Percentiles rank a stretch among this genome's conserved stretches.
phyloP scores from a whole-genome alignment of 2,113 vertebrate species.

The Crypturellus undulatus region DNA sequence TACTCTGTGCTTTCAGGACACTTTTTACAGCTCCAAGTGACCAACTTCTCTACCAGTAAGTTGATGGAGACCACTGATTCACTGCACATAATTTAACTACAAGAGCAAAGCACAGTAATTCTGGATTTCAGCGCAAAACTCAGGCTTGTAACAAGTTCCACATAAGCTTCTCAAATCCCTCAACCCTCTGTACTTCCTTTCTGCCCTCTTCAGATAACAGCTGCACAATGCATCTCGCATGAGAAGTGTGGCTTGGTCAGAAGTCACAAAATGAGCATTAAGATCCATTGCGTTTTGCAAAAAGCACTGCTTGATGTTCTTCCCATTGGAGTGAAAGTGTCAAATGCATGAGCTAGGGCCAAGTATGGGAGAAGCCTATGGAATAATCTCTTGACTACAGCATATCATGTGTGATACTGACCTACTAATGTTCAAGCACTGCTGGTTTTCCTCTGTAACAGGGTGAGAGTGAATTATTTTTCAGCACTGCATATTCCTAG shows the following conservation, averaged over 20 bases:
- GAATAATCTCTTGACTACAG: background rate
- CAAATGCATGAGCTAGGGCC: background rate
- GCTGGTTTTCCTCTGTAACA: fast-evolving
- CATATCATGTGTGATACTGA: fast-evolving
- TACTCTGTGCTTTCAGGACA: background rate
- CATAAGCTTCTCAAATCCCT: background rate
- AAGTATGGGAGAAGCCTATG: background rate
- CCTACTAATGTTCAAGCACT: background rate
- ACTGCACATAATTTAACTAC: background rate
- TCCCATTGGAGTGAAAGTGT: background rate
- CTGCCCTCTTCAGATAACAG: background rate
- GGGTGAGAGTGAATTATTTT: background rate
- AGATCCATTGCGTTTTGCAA: background rate
- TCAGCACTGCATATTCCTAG: fast-evolving
- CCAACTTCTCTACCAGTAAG: background rate
- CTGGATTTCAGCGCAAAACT: background rate
- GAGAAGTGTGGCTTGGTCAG: background rate
- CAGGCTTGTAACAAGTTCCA: background rate
- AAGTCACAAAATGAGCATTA: background rate
- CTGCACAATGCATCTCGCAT: background rate
- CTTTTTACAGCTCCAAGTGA: background rate
- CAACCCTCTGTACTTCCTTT: background rate
- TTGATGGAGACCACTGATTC: background rate
- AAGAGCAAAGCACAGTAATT: background rate
- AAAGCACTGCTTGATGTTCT: background rate